These are phyloP conservation scores for Oophaga sylvatica DNA, from an alignment of 2,797 vertebrate species.

Conservation along the genomic window DNA sequence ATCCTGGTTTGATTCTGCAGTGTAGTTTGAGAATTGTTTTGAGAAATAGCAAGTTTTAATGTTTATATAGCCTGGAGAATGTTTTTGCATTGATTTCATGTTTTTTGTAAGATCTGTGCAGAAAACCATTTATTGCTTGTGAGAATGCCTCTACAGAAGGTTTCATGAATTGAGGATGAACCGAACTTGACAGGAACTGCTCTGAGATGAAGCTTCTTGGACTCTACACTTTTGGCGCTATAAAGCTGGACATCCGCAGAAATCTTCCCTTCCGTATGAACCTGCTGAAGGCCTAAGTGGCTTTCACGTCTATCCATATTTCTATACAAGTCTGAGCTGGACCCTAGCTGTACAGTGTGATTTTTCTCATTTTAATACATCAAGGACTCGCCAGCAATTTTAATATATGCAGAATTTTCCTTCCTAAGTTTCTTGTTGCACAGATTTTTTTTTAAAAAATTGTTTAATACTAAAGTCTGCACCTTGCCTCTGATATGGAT, in stretches of 20 bases:
- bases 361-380: background rate
- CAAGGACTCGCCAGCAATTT: background rate
- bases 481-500: constrained; percentile 20
- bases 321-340: background rate
- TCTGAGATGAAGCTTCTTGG: background rate
- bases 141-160: background rate
- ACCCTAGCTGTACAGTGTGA: background rate
- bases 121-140: no score
- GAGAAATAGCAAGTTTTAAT: background rate
- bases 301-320: background rate
- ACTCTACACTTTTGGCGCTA: background rate
- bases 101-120: background rate
- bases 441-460: background rate
- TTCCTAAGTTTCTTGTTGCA: background rate
- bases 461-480: background rate
- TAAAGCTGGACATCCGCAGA: background rate
- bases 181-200: no score
- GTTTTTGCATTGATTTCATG: background rate
- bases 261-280: background rate
- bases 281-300: background rate
- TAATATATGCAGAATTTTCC: background rate
- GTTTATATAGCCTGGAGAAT: background rate
- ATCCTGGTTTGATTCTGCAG: background rate
- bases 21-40: background rate
- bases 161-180: background rate